Percentiles rank a stretch among this genome's conserved stretches.
phyloP scores from a whole-genome alignment of 2,888 invertebrate genomes.

The Caenorhabditis virilis region DNA sequence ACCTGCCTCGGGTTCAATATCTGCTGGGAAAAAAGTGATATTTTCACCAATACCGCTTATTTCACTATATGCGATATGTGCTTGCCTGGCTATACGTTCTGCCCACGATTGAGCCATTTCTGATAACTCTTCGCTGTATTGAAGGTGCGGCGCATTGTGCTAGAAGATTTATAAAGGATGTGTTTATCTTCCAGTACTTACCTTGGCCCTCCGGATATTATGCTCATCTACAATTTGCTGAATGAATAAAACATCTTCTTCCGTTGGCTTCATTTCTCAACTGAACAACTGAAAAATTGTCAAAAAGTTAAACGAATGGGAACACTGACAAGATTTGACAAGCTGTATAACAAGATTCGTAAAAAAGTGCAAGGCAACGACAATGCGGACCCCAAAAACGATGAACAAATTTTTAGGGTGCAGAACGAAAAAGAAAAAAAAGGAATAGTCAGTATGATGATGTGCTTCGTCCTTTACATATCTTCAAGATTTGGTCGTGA shows the following conservation, averaged over 20 bases:
- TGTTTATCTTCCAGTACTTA: slow-evolving; percentile 4
- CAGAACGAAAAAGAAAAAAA: too few relatives aligned
- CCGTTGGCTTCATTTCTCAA: too few relatives aligned
- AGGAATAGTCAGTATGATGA: too few relatives aligned
- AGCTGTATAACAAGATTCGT: too few relatives aligned
- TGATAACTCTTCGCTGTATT: slow-evolving; percentile 68
- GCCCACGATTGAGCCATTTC: slow-evolving; percentile 71
- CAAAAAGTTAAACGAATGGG: too few relatives aligned
- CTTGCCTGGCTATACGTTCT: slow-evolving; percentile 69
- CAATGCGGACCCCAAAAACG: too few relatives aligned
- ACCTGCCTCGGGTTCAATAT: slow-evolving; percentile 54
- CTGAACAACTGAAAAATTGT: too few relatives aligned
- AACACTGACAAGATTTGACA: too few relatives aligned
- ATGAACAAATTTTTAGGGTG: too few relatives aligned
- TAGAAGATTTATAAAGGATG: slow-evolving; percentile 6
- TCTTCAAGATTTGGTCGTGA: too few relatives aligned
- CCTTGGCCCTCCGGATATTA: slow-evolving; percentile 31
- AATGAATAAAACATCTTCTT: slow-evolving; percentile 24
- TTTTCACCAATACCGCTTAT: slow-evolving; percentile 66
- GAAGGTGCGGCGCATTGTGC: slow-evolving; percentile 59
- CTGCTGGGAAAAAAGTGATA: slow-evolving; percentile 65
- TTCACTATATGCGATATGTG: slow-evolving; percentile 52
- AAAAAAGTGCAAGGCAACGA: too few relatives aligned
- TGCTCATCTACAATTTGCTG: slow-evolving; percentile 42
- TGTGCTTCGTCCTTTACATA: too few relatives aligned